Conservation (phyloP, 2,113 vertebrate genomes). For the Cheirogaleus medius region DNA sequence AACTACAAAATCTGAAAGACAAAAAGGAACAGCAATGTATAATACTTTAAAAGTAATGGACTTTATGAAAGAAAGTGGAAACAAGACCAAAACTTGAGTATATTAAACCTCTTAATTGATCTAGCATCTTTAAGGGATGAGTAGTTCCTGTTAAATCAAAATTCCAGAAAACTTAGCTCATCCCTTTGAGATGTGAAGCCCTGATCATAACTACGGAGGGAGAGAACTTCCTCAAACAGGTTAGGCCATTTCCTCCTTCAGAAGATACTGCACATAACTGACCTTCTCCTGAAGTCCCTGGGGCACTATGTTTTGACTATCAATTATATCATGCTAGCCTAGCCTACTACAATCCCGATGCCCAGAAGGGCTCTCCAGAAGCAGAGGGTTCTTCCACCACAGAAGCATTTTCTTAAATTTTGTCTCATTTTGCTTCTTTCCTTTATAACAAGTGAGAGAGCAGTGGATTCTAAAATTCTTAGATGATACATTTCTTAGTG, state of each 20-base stretch:
- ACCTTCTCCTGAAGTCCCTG: not conserved
- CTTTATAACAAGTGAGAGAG: not conserved
- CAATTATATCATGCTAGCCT: not conserved
- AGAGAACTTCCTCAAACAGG: not conserved
- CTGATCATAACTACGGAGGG: not conserved
- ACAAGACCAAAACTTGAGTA: not conserved
- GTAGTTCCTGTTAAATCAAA: not conserved
- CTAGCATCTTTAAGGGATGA: slow-evolving; percentile 10
- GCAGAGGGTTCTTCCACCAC: not conserved
- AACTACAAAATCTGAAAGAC: slow-evolving; percentile 5
- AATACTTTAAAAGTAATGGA: not conserved
- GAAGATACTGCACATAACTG: not conserved
- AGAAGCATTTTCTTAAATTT: not conserved
- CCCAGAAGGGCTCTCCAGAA: not conserved
- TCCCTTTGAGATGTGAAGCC: not conserved
- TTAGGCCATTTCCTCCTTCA: not conserved
- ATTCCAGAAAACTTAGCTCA: not conserved
- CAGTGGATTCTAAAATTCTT: not conserved
- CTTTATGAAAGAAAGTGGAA: slow-evolving; percentile 8
- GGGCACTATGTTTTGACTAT: not conserved
- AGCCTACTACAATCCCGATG: not conserved
- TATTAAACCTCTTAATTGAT: not conserved
- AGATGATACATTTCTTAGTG: not conserved
- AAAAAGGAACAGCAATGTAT: not conserved
- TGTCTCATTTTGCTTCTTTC: slow-evolving; percentile 14